Base-by-base conservation (phyloP, 2,113 vertebrate species). In the Apaloderma vittatum region DNA sequence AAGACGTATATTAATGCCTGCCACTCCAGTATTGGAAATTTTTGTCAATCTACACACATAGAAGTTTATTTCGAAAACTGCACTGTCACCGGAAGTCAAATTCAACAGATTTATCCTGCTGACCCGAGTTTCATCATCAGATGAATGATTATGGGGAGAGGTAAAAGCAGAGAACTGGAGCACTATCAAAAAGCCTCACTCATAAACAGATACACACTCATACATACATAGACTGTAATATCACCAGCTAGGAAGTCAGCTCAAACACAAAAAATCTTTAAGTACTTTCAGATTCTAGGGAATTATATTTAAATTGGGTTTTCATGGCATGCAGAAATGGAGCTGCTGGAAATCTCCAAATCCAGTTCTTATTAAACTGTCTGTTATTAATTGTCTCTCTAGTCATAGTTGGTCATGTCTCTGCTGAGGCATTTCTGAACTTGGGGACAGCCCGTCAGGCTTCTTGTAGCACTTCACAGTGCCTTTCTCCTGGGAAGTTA, bases 11-110 rank as follows among this genome's bases (percentile, higher is more conserved):
- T 74, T 78, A 75, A 48, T 20, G 24, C 6, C 43, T 57, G 8
- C 6, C 71, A 55, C 63, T 63, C 45, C 34, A 63, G 15, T 55
- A 73, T 17, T 66, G 51, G 21, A 73, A 36, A 20, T 13, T 88
- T 86, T 61, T 57, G 59, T 77, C 32, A 45, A 30, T 34, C 26
- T 80, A 24, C n/a, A 62, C 19, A 67, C 18, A 72, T n/a, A 74
- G 59, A 95, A 67, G 27, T 45, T 88, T 70, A n/a, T 65, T 92
- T 81, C 16, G 68, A 81, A 83, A 94, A 36, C 30, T 73, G 68
- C 46, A 49, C 12, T 30, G 61, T 75, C 88, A 90, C 67, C 45
- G 92, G 68, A 77, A 96, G 84, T 40, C n/a, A 55, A 86, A 93
- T 59, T 68, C 48, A 93, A 67, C 20, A 10, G 10, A 59, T 88